A percentile compares a stretch with the other conserved stretches of the same genome.
Conservation (phyloP, 2,113 vertebrate species). For the Eclectus roratus region DNA sequence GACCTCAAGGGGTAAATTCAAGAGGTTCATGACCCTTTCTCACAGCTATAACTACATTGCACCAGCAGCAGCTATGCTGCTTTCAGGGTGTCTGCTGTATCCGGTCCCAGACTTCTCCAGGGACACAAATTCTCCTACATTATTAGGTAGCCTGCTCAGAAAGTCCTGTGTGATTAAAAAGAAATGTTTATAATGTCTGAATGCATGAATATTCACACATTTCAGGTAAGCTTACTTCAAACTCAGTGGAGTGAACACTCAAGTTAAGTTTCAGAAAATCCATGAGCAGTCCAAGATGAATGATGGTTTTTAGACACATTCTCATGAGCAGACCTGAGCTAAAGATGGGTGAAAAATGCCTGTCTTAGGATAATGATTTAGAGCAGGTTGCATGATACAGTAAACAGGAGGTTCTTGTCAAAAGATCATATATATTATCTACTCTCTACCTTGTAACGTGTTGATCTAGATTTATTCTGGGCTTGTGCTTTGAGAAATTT, state of each 20-base stretch:
- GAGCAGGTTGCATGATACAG: neutral
- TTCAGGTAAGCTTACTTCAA: neutral
- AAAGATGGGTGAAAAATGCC: neutral
- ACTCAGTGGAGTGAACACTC: neutral
- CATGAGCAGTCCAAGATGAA: neutral
- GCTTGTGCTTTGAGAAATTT: neutral
- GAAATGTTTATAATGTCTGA: neutral
- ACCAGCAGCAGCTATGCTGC: neutral
- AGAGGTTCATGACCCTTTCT: neutral
- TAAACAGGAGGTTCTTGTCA: neutral
- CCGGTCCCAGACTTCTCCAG: neutral
- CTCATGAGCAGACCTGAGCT: neutral
- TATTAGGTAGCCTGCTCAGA: neutral
- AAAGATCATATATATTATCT: neutral
- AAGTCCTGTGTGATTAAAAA: neutral
- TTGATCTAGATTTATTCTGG: neutral
- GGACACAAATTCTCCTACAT: neutral
- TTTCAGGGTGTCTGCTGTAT: neutral
- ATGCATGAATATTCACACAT: neutral
- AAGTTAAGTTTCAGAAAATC: neutral
- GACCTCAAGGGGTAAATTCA: neutral
- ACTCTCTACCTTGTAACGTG: neutral
- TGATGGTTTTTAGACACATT: neutral
- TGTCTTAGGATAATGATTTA: neutral
- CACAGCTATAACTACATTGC: rapidly evolving